Evolutionary conservation across 2,888 invertebrate genomes (phyloP), one percentile per base, ranked within the genome.

Genomic region (Barypeithes pellucidus): DNA sequence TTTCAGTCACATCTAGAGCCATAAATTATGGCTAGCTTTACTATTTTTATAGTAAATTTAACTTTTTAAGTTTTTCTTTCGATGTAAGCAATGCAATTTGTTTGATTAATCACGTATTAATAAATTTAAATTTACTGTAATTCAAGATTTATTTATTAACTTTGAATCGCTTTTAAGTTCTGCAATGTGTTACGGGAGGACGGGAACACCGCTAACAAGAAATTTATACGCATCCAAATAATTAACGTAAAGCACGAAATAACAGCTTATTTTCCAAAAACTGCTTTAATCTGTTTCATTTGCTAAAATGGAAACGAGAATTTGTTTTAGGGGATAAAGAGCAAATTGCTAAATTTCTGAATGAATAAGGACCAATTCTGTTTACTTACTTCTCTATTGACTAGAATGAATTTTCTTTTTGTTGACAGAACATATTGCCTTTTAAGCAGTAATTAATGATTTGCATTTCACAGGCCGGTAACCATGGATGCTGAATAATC

Each of bases 261-360:
- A 41, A 39, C 54, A n/a, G 54, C 65, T 66, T 66, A 66, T 66
- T 66, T 66, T 52, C 65, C 65, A 66, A 66, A 66, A 66, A 54
- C 65, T 52, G 52, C 52, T 63, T 50, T 63, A 50, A 50, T 33
- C 63, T 50, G 39, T 52, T 54, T 54, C 24, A 39, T 41, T 52
- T 52, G 29, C 65, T 29, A 41, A 66, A 36, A 41, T 24, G 36
- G 52, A 66, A 52, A 54, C 41, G 16, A 57, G 33, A 57, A 57
- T 57, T 29, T 29, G 29, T 29, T 57, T 57, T 33, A 57, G 33
- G 33, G 8, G 33, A 33, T 57, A 36, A 57, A 57, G n/a, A 29
- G 29, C 5, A 29, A 29, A 29, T 29, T 29, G 54, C 33, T 8
- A 29, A 29, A 29, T 29, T 29, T 33, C 33, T 16, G 11, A 22